Conservation (phyloP, 2,888 invertebrate genomes). For the Amiota communis region DNA sequence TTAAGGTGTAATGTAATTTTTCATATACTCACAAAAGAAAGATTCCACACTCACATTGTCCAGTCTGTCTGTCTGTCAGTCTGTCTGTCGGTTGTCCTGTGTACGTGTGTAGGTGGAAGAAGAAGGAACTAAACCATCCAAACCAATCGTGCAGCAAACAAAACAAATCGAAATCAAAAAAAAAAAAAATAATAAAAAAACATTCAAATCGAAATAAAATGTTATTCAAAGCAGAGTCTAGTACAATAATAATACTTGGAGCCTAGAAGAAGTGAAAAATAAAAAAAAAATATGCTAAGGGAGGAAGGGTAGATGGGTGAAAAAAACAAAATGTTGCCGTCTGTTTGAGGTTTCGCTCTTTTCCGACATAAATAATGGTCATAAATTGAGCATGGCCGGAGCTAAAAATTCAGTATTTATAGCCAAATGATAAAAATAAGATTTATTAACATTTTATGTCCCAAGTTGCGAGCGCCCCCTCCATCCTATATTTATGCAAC, state of each 20-base stretch:
- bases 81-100: not conserved
- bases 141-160: not conserved
- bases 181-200: conserved; percentile 50
- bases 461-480: conserved; percentile 22
- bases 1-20: conserved; percentile 65
- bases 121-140: not conserved
- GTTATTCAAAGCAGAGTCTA: conserved; percentile 57
- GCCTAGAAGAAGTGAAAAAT: conserved; percentile 25
- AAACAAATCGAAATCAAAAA: conserved; percentile 39
- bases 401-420: conserved; percentile 74
- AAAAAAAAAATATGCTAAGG: conserved; percentile 1
- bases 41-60: not conserved
- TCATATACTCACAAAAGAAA: conserved; percentile 45
- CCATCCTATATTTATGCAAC: conserved; percentile 16
- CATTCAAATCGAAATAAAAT: conserved; percentile 49
- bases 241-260: conserved; percentile 26
- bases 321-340: conserved; percentile 61
- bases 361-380: conserved; percentile 74
- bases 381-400: conserved; percentile 73
- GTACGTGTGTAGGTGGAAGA: conserved; percentile 60
- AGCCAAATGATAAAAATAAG: conserved; percentile 74
- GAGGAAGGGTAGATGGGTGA: not conserved
- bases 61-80: not conserved
- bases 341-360: conserved; percentile 68
- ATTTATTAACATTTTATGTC: conserved; percentile 72